phyloP scores from a whole-genome alignment of 1,140 invertebrate genomes.

The Drosophila kohkoa region DNA sequence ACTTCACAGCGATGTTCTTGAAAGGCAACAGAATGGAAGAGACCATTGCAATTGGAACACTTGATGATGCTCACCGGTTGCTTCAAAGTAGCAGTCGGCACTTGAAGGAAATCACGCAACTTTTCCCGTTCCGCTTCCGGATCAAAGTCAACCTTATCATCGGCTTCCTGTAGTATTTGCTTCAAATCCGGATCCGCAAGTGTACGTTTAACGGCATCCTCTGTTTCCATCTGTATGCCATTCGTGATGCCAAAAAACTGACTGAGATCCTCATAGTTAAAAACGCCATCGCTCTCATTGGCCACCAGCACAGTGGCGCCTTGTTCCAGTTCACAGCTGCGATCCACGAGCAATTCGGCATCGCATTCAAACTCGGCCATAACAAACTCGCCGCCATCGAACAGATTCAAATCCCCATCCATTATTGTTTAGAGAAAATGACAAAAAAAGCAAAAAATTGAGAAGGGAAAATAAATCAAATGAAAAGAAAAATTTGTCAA shows the following conservation, averaged over 20 bases:
- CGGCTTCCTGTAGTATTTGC: slow-evolving; percentile 57
- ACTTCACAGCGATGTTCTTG: slow-evolving; percentile 60
- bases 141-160: slow-evolving; percentile 64
- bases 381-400: slow-evolving; percentile 41
- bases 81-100: not conserved
- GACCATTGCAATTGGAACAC: slow-evolving; percentile 59
- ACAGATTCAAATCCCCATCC: slow-evolving; percentile 16
- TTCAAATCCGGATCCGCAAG: slow-evolving; percentile 62
- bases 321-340: slow-evolving; percentile 31
- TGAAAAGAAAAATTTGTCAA: not conserved
- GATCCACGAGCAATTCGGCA: slow-evolving; percentile 21
- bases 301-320: slow-evolving; percentile 60
- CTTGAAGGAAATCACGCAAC: slow-evolving; percentile 56
- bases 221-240: slow-evolving; percentile 40
- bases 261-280: slow-evolving; percentile 49
- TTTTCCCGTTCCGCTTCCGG: slow-evolving; percentile 66
- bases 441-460: not conserved
- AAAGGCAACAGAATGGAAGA: slow-evolving; percentile 53
- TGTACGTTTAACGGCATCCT: slow-evolving; percentile 64
- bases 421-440: slow-evolving; percentile 6
- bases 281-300: slow-evolving; percentile 43
- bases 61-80: slow-evolving; percentile 32
- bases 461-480: not conserved
- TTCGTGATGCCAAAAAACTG: slow-evolving; percentile 37
- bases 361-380: slow-evolving; percentile 65